A percentile compares a stretch with the other conserved stretches of the same genome.
Conservation (phyloP, 2,113 vertebrate species). For the Puma concolor region DNA sequence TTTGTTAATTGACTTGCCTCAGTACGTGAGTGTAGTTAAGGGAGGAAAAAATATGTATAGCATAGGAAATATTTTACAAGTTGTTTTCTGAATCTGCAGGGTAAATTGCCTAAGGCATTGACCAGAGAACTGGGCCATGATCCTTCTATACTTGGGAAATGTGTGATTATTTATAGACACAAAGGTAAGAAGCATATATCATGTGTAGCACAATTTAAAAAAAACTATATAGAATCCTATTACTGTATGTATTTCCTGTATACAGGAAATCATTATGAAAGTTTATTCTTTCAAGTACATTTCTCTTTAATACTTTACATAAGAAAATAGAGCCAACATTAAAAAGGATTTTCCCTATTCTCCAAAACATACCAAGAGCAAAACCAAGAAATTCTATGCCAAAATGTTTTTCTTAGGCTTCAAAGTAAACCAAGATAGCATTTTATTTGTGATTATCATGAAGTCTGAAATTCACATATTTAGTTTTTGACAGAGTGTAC, state of each 20-base stretch:
- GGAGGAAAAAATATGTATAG: background rate
- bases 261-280: background rate
- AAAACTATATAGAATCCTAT: background rate
- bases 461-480: background rate
- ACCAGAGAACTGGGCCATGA: background rate
- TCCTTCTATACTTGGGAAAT: background rate
- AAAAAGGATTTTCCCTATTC: background rate
- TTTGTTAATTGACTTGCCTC: background rate
- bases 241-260: background rate
- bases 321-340: slow-evolving; percentile 13
- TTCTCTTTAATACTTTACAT: slow-evolving; percentile 24
- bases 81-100: background rate
- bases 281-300: background rate
- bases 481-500: slow-evolving; percentile 4
- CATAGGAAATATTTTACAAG: background rate
- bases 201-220: background rate
- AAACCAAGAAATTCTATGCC: background rate
- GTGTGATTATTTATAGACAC: background rate
- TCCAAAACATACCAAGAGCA: slow-evolving; percentile 22
- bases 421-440: slow-evolving; percentile 37
- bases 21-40: background rate
- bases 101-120: background rate
- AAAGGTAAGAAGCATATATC: background rate
- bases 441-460: slow-evolving; percentile 10
- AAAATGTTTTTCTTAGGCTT: slow-evolving; percentile 38